Evolutionary conservation across 1,140 invertebrate species (phyloP).

Genomic region (Drosophila pseudoobscura): DNA sequence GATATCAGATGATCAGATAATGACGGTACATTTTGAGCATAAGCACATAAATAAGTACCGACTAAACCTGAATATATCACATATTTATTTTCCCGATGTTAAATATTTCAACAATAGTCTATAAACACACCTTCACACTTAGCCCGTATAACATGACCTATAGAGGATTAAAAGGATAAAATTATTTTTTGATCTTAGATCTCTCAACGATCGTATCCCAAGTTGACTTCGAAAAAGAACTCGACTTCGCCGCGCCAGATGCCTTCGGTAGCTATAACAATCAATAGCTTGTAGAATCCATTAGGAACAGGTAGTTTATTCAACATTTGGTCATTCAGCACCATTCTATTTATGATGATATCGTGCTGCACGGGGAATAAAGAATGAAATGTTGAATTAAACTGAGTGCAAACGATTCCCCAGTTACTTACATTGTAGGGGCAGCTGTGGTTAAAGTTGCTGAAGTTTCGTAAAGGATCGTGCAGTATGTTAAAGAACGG

Average conservation of each 20-base stretch:
- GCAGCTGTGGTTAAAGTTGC: constrained; percentile 31
- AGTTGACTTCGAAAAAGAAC: background rate
- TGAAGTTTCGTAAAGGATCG: constrained; percentile 11
- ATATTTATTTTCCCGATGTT: too few relatives aligned
- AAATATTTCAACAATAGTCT: too few relatives aligned
- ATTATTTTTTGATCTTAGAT: too few relatives aligned
- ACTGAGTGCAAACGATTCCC: too few relatives aligned
- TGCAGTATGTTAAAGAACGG: constrained; percentile 1
- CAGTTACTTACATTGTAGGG: constrained; percentile 14
- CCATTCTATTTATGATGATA: constrained; percentile 18
- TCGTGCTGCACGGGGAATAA: constrained; percentile 9
- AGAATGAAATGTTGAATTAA: too few relatives aligned
- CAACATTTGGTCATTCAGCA: constrained; percentile 19
- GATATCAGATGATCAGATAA: too few relatives aligned
- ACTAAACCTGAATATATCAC: too few relatives aligned
- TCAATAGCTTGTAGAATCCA: constrained; percentile 13
- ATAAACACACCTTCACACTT: too few relatives aligned
- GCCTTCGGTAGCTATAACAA: background rate
- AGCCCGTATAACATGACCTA: too few relatives aligned
- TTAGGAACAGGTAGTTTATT: constrained; percentile 10
- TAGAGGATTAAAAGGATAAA: too few relatives aligned
- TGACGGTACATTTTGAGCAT: too few relatives aligned
- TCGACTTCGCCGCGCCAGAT: constrained; percentile 2
- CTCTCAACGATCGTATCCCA: background rate
- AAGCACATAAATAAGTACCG: too few relatives aligned